Evolutionary conservation across 30 jellyfish, hydroid and myxozoan species (phyloP).

Genomic region (Hydra vulgaris): DNA sequence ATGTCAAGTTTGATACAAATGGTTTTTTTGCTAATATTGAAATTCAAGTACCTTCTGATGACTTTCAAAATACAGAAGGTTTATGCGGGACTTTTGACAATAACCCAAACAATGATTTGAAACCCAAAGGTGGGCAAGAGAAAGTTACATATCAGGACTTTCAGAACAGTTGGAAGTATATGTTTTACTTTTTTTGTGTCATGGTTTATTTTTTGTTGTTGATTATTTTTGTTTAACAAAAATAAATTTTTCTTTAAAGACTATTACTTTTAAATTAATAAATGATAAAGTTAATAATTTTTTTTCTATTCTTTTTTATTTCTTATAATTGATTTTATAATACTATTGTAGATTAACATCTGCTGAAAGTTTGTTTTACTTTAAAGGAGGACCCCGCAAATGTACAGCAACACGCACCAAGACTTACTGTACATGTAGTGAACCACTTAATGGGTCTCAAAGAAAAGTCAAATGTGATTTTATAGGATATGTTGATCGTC

Average conservation of each 20-base stretch:
- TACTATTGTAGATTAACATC: not conserved
- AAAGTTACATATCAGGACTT: slow-evolving; percentile 21
- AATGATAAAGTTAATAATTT: too few relatives aligned
- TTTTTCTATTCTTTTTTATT: too few relatives aligned
- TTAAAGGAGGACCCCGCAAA: slow-evolving; percentile 35
- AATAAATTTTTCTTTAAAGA: not conserved
- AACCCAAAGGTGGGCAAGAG: slow-evolving; percentile 20
- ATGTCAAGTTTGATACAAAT: slow-evolving; percentile 38
- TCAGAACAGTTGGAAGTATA: slow-evolving; percentile 82
- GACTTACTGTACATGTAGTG: slow-evolving; percentile 72
- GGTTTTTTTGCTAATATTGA: slow-evolving; percentile 55
- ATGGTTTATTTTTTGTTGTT: too few relatives aligned
- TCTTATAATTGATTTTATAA: not conserved
- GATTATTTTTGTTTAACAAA: not conserved
- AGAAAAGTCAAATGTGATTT: slow-evolving; percentile 60
- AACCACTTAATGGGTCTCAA: slow-evolving; percentile 39
- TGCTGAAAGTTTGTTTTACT: slow-evolving; percentile 53
- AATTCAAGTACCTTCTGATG: slow-evolving; percentile 73
- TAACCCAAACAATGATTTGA: slow-evolving; percentile 34
- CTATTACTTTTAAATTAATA: too few relatives aligned
- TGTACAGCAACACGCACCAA: slow-evolving; percentile 52
- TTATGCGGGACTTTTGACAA: slow-evolving; percentile 79
- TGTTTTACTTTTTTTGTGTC: too few relatives aligned
- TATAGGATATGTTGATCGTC: slow-evolving; percentile 42
- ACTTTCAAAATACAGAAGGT: slow-evolving; percentile 51